phyloP scores from a whole-genome alignment of 2,113 vertebrate genomes.

The Erythrolamprus reginae region DNA sequence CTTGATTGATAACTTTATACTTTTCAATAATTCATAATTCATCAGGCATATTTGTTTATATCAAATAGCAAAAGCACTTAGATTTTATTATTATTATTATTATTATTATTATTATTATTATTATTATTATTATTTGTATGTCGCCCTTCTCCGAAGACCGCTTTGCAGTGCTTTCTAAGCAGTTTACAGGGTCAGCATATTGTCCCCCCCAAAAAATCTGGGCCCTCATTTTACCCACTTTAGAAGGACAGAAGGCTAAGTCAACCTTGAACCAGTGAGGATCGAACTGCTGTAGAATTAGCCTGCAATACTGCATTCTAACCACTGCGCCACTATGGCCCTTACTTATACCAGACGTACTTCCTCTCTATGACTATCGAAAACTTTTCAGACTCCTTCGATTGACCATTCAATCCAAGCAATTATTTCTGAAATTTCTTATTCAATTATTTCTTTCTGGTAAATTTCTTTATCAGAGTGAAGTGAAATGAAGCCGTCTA shows the following conservation, averaged over 20 bases:
- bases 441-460: no score
- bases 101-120: no score
- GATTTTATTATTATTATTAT: no score
- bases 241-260: background rate
- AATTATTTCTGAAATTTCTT: background rate
- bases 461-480: background rate
- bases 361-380: background rate
- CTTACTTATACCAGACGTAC: background rate
- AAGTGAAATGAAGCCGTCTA: background rate
- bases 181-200: background rate
- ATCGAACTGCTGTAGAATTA: background rate
- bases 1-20: background rate
- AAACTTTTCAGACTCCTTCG: background rate
- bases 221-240: background rate
- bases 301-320: background rate
- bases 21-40: background rate
- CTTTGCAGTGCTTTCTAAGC: background rate
- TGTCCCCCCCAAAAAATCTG: background rate
- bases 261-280: background rate
- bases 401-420: background rate
- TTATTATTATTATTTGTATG: no score
- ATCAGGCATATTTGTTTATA: background rate
- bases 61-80: background rate
- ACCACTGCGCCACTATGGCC: background rate
- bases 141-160: no score